Percentiles rank a stretch among this genome's conserved stretches.
These are phyloP conservation scores for Oxyscelio sp. DNA, from an alignment of 2,888 invertebrate species.

Conservation along the genomic window DNA sequence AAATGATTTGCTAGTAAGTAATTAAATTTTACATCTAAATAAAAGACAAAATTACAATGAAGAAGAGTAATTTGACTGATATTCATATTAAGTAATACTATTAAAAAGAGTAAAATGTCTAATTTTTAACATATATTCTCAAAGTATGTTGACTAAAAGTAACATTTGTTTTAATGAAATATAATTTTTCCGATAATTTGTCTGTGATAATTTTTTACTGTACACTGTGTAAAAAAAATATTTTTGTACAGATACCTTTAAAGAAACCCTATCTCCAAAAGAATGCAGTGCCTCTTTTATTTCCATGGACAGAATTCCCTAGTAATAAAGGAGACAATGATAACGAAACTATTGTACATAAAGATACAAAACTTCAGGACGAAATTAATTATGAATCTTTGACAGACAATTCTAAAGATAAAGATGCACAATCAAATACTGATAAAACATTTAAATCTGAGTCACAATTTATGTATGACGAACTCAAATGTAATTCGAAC, in stretches of 20 bases:
- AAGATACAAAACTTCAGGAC: not conserved
- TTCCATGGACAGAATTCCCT: conserved; percentile 27
- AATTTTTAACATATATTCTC: no score
- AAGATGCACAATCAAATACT: conserved; percentile 5
- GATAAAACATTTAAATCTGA: conserved; percentile 17
- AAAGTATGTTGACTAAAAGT: no score
- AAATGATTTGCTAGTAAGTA: no score
- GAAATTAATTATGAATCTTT: not conserved
- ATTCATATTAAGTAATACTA: no score
- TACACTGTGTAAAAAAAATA: no score
- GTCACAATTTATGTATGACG: conserved; percentile 7
- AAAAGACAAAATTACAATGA: no score
- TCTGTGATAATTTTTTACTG: no score
- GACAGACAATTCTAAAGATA: not conserved
- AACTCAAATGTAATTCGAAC: conserved; percentile 27
- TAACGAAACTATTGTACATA: conserved; percentile 1
- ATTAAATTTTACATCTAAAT: no score
- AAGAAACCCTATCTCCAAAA: conserved; percentile 20
- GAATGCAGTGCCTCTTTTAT: conserved; percentile 34
- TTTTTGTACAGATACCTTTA: conserved; percentile 40
- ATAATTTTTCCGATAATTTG: no score
- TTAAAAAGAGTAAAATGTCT: no score
- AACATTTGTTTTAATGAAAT: no score
- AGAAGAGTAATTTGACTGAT: no score
- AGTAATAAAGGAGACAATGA: not conserved